phyloP scores from a whole-genome alignment of 2,888 invertebrate species.

The Drosophila colorata region DNA sequence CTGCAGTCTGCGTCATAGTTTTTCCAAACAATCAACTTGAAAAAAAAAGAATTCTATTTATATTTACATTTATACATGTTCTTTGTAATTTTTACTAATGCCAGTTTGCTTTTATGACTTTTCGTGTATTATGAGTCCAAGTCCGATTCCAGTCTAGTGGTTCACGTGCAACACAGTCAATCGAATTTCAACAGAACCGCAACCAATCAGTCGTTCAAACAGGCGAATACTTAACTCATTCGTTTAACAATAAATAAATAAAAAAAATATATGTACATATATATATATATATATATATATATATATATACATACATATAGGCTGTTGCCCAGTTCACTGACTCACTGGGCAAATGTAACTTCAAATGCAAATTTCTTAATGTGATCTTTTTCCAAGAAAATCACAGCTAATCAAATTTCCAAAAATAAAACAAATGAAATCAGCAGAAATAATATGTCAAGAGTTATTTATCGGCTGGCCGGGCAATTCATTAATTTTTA shows the following conservation, averaged over 20 bases:
- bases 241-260: background rate
- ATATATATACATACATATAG: background rate
- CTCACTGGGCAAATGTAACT: slow-evolving; percentile 21
- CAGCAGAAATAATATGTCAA: slow-evolving; percentile 29
- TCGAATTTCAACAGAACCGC: slow-evolving; percentile 38
- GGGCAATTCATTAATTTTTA: slow-evolving; percentile 25
- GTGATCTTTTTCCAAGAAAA: slow-evolving; percentile 38
- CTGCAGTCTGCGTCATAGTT: slow-evolving; percentile 52
- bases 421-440: slow-evolving; percentile 20
- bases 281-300: background rate
- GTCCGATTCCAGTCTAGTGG: slow-evolving; percentile 12
- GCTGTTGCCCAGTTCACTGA: slow-evolving; percentile 17
- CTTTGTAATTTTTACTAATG: slow-evolving; percentile 47
- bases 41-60: background rate
- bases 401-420: slow-evolving; percentile 37
- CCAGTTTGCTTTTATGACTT: slow-evolving; percentile 7
- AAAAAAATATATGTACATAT: too few relatives aligned
- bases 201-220: slow-evolving; percentile 6
- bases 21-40: background rate
- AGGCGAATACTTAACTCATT: background rate
- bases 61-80: slow-evolving; percentile 10
- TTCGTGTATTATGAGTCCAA: slow-evolving; percentile 19
- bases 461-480: slow-evolving; percentile 18
- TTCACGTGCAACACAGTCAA: slow-evolving; percentile 41
- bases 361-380: slow-evolving; percentile 47